Conservation (phyloP, 2,888 invertebrate species). For the Sminthurides aquaticus region DNA sequence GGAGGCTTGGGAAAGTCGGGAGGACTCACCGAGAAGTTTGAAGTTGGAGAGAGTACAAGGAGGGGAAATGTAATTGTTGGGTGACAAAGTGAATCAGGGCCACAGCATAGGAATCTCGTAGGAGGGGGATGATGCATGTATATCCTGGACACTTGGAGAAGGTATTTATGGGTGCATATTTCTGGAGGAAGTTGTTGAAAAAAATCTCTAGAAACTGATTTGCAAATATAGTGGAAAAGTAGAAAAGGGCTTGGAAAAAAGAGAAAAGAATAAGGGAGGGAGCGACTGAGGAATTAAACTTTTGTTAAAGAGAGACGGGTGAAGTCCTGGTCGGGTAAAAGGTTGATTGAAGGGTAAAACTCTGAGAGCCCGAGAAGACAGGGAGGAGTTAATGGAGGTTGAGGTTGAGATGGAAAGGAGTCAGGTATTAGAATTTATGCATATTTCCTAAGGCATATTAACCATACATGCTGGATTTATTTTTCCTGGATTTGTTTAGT, state of each 20-base stretch:
- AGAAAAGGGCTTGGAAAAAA: not conserved
- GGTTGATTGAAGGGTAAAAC: too few relatives aligned
- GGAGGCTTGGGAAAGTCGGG: too few relatives aligned
- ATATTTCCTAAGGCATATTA: not conserved
- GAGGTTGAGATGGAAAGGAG: not conserved
- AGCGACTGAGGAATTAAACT: not conserved
- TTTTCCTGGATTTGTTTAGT: not conserved
- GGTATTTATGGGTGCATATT: too few relatives aligned
- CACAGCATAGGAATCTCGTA: too few relatives aligned
- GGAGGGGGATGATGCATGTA: too few relatives aligned
- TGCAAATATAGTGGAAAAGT: not conserved
- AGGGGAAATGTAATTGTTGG: too few relatives aligned
- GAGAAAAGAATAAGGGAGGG: not conserved
- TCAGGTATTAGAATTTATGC: not conserved
- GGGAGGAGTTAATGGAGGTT: not conserved
- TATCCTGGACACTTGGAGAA: too few relatives aligned
- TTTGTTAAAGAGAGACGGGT: not conserved
- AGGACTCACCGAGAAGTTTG: too few relatives aligned
- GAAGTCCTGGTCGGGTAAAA: too few relatives aligned
- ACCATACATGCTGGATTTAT: not conserved
- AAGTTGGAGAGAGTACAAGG: too few relatives aligned
- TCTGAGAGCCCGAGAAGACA: too few relatives aligned
- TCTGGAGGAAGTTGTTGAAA: not conserved
- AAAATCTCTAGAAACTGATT: not conserved
- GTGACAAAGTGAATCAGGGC: too few relatives aligned